phyloP scores from a whole-genome alignment of 2,113 vertebrate species.

The Ictalurus furcatus region DNA sequence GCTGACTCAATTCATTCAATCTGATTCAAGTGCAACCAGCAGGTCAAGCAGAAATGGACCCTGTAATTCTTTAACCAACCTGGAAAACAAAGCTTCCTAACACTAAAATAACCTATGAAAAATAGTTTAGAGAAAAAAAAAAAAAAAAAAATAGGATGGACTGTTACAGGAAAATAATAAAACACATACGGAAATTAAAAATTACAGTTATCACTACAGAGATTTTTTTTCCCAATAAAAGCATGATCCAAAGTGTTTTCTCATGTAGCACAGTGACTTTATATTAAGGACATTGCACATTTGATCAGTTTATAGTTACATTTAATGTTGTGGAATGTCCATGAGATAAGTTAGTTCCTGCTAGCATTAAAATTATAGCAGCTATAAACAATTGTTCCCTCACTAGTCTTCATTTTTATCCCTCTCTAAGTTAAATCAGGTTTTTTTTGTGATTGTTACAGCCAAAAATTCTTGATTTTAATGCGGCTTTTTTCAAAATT shows the following conservation, averaged over 20 bases:
- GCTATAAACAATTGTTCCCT: not conserved
- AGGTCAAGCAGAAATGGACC: conserved; percentile 2
- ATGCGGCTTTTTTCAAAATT: too few species aligned
- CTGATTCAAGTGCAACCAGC: not conserved
- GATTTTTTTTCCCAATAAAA: not conserved
- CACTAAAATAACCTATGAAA: not conserved
- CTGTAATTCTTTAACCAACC: not conserved
- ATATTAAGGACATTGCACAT: not conserved
- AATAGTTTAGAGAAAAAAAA: too few species aligned
- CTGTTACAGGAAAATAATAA: not conserved
- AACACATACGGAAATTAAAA: not conserved
- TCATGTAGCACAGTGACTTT: not conserved
- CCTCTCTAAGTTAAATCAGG: too few species aligned
- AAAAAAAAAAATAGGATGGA: not conserved
- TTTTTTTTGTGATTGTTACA: too few species aligned
- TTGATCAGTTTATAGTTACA: not conserved
- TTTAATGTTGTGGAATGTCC: not conserved
- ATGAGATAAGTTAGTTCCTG: not conserved
- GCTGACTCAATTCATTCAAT: not conserved
- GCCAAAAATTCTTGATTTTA: too few species aligned
- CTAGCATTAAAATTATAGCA: not conserved
- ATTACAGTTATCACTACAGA: not conserved
- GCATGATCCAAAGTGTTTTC: not conserved
- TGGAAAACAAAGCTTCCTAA: not conserved
- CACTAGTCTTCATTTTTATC: not conserved